Evolutionary conservation across 1,140 invertebrate species (phyloP), one percentile per base, ranked within the genome.

Genomic region (Diprion similis): DNA sequence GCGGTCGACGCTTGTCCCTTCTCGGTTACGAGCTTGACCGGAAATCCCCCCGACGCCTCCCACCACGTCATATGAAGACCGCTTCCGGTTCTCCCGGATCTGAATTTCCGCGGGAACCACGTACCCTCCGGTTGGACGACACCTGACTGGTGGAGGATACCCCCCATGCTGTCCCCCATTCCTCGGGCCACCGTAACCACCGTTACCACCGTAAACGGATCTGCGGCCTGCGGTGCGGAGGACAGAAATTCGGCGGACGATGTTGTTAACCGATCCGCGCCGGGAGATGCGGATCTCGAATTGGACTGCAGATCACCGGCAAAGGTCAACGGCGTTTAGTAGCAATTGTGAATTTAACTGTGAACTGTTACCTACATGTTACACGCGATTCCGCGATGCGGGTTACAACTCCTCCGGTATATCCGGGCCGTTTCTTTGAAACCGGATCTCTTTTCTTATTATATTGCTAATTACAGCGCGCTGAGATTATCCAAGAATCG

Each of bases 21-120:
- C 48, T 88, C 87, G 6, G 87, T 88, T 66, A 85, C 86, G 71
- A 86, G 83, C 71, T 74, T 89, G 6, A 87, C 87, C 3, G 83
- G 83, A 8, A 82, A 77, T 80, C 79, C 87, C 80, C 80, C 81
- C 71, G 83, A 2, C 76, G 80, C 86, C 0, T 89, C 90, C 0
- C 89, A 89, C 68, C 93, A 94, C 78, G 92, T 95, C 85, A 94
- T 94, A 92, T 95, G 93, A 94, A 94, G 92, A 89, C 93, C 93
- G 87, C 92, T 94, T 86, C 92, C 92, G 89, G 92, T 94, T 93
- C 93, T 94, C 87, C 93, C 92, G 79, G 90, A 89, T 67, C 68
- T 88, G 0, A 87, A 87, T 75, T 88, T 85, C 79, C 85, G 87
- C 86, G 87, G 85, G 88, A 88, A 87, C 86, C 87, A 86, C 72